Evolutionary conservation across 2,797 vertebrate species (phyloP), one percentile per base, ranked within the genome.

Genomic region (Dendrocincla tyrannina): DNA sequence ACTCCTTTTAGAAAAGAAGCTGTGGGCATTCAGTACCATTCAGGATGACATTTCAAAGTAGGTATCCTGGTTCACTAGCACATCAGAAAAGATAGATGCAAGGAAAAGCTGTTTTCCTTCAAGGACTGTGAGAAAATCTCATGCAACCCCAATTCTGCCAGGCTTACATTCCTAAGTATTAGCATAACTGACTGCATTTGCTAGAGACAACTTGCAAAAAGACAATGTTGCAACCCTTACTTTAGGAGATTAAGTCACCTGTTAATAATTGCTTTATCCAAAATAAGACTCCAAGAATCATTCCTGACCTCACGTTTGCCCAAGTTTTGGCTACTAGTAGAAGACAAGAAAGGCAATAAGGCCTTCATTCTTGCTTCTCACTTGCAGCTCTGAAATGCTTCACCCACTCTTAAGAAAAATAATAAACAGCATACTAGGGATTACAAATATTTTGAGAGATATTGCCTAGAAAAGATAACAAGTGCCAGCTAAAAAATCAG

Each of bases 401-500:
- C n/a, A 58, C 3, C 5, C 10, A 46, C 41, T 72, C 33, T 41
- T 12, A 9, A 81, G 37, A 41, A 76, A 89, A 56, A 42, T 5
- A 84, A 15, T n/a, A 88, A 56, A 16, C 6, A 58, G 41, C 19
- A 47, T 49, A 20, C 35, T 41, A 68, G 15, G 17, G 30, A 75
- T 73, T 67, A 64, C 15, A 77, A 83, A 76, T 8, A 18, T 17
- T 58, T 80, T 85, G 30, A 80, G 2, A 88, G 44, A 55, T 58
- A 77, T 2, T 32, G 20, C 12, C 35, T 55, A 85, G 62, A 35
- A 78, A 88, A 82, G 62, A 85, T 70, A 92, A 75, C 27, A 92
- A 88, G 53, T 19, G 92, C 18, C n/a, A 62, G 17, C 24, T 83
- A 53, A 91, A 91, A 92, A 93, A 93, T 93, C 47, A 91, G 91